A percentile compares a stretch with the other conserved stretches of the same genome.
Evolutionary conservation across 2,888 invertebrate species (phyloP).

Genomic region (Bugula neritina): DNA sequence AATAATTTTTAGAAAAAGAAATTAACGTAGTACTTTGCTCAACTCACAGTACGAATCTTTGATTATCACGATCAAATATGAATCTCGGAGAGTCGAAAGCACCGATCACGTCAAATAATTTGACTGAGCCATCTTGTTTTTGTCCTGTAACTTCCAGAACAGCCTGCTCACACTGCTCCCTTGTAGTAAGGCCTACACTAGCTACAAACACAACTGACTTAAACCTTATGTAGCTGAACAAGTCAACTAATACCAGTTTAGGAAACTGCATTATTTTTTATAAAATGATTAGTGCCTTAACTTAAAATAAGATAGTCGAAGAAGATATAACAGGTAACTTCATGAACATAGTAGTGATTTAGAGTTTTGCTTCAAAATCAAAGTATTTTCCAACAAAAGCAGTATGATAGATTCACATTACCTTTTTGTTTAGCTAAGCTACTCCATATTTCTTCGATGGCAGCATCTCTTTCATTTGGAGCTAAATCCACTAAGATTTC

Average conservation of each 20-base stretch:
- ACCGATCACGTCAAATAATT: constrained; percentile 29
- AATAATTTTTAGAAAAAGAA: no score
- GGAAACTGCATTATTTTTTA: no score
- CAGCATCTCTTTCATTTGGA: neutral
- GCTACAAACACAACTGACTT: neutral
- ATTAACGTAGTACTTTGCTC: neutral
- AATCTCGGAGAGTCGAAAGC: constrained; percentile 28
- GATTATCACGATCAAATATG: constrained; percentile 27
- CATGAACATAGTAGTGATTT: no score
- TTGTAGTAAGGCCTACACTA: constrained; percentile 3
- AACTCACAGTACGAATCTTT: constrained; percentile 28
- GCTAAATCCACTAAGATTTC: constrained; percentile 59
- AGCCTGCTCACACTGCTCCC: constrained; percentile 20
- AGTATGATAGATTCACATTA: neutral
- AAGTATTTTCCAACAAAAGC: no score
- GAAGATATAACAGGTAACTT: no score
- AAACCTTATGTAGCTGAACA: no score
- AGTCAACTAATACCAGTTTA: no score
- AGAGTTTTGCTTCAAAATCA: no score
- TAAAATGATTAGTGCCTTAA: no score
- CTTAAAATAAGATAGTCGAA: no score
- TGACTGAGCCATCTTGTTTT: constrained; percentile 18
- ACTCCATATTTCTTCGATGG: constrained; percentile 20
- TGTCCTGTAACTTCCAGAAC: constrained; percentile 20
- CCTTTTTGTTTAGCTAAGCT: constrained; percentile 22